phyloP scores from a whole-genome alignment of 2,888 invertebrate species.

The Diadegma fenestrale region DNA sequence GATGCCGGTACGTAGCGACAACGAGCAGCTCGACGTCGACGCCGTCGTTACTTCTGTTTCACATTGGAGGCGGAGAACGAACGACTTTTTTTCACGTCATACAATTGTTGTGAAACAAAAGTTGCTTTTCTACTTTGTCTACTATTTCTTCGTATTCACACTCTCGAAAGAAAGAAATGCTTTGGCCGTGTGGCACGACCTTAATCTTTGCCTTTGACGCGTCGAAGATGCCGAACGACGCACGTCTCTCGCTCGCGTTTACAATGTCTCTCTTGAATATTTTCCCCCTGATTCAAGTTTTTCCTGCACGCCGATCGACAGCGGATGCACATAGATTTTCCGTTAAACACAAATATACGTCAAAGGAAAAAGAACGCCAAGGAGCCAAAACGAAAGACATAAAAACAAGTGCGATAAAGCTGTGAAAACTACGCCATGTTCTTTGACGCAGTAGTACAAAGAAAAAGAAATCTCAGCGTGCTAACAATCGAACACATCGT shows the following conservation, averaged over 20 bases:
- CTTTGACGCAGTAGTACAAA: slow-evolving; percentile 53
- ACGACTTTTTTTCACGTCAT: slow-evolving; percentile 23
- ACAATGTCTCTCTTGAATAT: slow-evolving; percentile 1
- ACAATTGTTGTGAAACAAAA: slow-evolving; percentile 75
- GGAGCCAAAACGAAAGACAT: slow-evolving; percentile 30
- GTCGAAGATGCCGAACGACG: slow-evolving; percentile 27
- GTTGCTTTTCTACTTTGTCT: slow-evolving; percentile 38
- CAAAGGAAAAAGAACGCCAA: slow-evolving; percentile 7
- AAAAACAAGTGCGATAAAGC: slow-evolving; percentile 34
- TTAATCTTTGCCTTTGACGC: slow-evolving; percentile 61
- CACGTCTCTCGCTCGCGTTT: slow-evolving; percentile 4
- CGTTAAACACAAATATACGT: slow-evolving; percentile 1
- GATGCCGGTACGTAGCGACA: slow-evolving; percentile 41
- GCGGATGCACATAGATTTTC: slow-evolving; percentile 17
- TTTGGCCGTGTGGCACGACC: slow-evolving; percentile 33
- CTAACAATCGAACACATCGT: slow-evolving; percentile 22
- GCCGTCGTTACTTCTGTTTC: slow-evolving; percentile 51
- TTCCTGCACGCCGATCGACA: slow-evolving; percentile 3
- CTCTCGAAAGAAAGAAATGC: slow-evolving; percentile 13
- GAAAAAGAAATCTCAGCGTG: slow-evolving; percentile 28
- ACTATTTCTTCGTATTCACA: neutral
- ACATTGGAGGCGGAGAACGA: slow-evolving; percentile 23
- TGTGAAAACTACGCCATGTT: slow-evolving; percentile 53
- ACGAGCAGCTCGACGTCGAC: slow-evolving; percentile 42
- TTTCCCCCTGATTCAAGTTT: slow-evolving; percentile 14